Base-by-base conservation (phyloP, 2,888 invertebrate genomes). In the Tolmerus cingulatus region DNA sequence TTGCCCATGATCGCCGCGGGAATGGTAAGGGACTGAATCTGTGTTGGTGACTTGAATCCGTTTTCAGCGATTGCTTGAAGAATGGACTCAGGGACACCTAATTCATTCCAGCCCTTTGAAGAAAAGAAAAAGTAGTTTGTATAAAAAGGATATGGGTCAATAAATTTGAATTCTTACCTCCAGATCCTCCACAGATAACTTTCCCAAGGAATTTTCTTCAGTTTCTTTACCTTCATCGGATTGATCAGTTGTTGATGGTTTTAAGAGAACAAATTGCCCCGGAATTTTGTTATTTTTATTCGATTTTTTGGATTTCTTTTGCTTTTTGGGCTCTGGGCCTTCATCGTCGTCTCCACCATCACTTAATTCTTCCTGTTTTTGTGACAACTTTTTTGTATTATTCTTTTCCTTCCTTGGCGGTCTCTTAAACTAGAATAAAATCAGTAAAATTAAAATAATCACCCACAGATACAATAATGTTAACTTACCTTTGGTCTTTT, bases 1-100 rank as follows among this genome's bases (percentile, higher is more conserved):
- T 95, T 94, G 66, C 95, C 98, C 91, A 96, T 94, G 90, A 98
- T 96, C 51, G 98, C 97, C 78, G 97, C 94, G 0, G 97, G 97
- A 74, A 98, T 93, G 0, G 96, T 95, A 88, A 96, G 91, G 27
- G 95, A 93, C 92, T 99, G 99, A 90, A 99, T 99, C 90, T 95
- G 94, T 0, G 99, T 99, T 0, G 99, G 99, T 30, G 94, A 93
- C 66, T 93, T 93, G 91, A 98, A 98, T 0, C 95, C 95, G 89
- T 96, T 94, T 88, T 97, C 96, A 16, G 94, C 93, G 0, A 99
- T 91, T 0, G 97, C 96, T 90, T 94, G 94, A 51, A 98, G 91
- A 87, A 99, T 94, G 2, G 94, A 92, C 3, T 94, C 93, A 0
- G 93, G 92, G 14, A 98, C 94, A 90, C 95, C 95, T 87, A 95